These are phyloP conservation scores for Trinorchestia longiramus DNA, from an alignment of 1,140 invertebrate genomes.

Conservation along the genomic window DNA sequence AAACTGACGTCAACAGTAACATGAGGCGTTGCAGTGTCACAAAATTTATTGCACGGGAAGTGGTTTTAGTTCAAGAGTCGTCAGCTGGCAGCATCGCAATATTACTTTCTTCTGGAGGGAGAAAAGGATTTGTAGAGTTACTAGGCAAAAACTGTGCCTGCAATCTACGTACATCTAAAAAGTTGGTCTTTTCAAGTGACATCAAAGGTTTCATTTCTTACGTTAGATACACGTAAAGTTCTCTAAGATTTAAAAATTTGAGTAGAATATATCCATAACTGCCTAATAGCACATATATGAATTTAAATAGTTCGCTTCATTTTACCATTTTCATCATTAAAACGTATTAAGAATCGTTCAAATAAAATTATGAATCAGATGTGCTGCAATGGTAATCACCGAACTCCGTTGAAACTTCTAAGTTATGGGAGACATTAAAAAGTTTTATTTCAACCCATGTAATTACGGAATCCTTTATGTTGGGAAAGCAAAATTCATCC, in stretches of 20 bases:
- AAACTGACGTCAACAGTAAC: neutral
- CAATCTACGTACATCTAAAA: neutral
- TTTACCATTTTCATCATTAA: too few relatives aligned
- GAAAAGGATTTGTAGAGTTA: neutral
- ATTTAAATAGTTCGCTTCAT: too few relatives aligned
- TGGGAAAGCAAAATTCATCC: too few relatives aligned
- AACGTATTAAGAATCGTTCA: too few relatives aligned
- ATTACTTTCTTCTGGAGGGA: neutral
- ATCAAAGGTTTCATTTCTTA: neutral
- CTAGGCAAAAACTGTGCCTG: neutral
- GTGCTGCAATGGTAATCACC: too few relatives aligned
- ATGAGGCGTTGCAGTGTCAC: neutral
- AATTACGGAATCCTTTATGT: too few relatives aligned
- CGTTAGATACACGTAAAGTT: neutral
- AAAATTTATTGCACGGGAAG: neutral
- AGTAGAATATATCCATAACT: too few relatives aligned
- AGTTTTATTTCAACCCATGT: too few relatives aligned
- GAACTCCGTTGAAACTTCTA: too few relatives aligned
- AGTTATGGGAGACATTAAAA: too few relatives aligned
- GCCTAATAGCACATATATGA: too few relatives aligned
- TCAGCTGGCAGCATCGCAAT: neutral
- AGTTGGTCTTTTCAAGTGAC: neutral
- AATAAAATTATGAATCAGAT: too few relatives aligned
- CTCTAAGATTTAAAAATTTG: neutral
- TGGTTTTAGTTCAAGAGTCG: neutral